phyloP scores from a whole-genome alignment of 2,113 vertebrate genomes.

The Tiliqua scincoides region DNA sequence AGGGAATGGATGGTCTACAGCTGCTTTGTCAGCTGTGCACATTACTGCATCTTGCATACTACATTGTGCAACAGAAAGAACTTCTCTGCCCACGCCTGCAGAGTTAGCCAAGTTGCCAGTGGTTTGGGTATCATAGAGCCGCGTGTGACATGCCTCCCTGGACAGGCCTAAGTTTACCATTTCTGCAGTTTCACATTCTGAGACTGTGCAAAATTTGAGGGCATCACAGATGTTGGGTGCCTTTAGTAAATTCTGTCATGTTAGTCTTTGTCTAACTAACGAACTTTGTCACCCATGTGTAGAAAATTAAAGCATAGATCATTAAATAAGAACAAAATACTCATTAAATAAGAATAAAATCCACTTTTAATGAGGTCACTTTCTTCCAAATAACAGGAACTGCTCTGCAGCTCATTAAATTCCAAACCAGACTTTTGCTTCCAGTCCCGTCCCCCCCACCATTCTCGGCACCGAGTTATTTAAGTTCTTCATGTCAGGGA shows the following conservation, averaged over 20 bases:
- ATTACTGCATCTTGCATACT: background rate
- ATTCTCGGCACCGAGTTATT: background rate
- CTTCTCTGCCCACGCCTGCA: too few relatives aligned
- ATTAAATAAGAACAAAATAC: constrained; percentile 42
- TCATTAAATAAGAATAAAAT: too few relatives aligned
- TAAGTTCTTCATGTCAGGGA: background rate
- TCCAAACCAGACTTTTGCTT: constrained; percentile 30
- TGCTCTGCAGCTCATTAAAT: constrained; percentile 33
- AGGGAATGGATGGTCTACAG: background rate
- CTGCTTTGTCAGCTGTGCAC: background rate
- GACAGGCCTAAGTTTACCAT: background rate
- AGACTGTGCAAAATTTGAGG: background rate
- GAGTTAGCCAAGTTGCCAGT: background rate
- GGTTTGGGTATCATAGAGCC: background rate
- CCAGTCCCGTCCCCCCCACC: rapidly evolving
- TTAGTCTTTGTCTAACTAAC: too few relatives aligned
- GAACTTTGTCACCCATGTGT: background rate
- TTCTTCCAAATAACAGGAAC: constrained; percentile 44
- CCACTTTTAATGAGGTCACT: constrained; percentile 66
- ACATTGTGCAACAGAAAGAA: background rate
- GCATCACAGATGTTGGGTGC: background rate
- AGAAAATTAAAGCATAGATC: constrained; percentile 62
- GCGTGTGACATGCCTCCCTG: background rate
- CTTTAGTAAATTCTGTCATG: background rate
- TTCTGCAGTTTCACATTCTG: background rate